A percentile compares a stretch with the other conserved stretches of the same genome.
phyloP scores from a whole-genome alignment of 2,113 vertebrate species.

The Elgaria multicarinata region DNA sequence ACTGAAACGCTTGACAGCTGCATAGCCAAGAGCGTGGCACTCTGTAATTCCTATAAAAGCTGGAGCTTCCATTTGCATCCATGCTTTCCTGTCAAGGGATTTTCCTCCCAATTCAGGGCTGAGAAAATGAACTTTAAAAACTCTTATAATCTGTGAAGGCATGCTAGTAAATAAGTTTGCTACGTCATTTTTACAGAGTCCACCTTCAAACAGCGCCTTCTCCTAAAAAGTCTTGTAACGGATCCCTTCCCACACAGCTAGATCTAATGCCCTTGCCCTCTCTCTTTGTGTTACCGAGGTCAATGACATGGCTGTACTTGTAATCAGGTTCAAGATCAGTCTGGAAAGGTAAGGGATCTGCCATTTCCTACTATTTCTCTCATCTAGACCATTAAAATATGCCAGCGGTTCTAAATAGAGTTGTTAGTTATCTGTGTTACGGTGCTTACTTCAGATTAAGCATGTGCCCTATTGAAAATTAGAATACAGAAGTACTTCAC shows the following conservation, averaged over 20 bases:
- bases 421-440: not conserved
- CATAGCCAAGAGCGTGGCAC: not conserved
- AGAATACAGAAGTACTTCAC: not conserved
- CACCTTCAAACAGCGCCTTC: not conserved
- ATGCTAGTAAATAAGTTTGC: not conserved
- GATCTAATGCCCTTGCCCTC: not conserved
- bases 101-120: slow-evolving; percentile 32
- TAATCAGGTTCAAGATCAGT: not conserved
- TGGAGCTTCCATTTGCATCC: not conserved
- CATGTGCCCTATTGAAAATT: not conserved
- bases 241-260: not conserved
- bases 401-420: not conserved
- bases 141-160: not conserved
- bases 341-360: not conserved
- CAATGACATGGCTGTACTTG: not conserved
- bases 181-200: not conserved
- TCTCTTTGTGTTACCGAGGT: not conserved
- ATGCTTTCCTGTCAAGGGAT: slow-evolving; percentile 2
- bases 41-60: not conserved
- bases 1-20: slow-evolving; percentile 12
- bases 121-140: not conserved
- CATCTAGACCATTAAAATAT: not conserved
- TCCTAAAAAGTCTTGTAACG: not conserved
- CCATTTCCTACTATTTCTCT: not conserved
- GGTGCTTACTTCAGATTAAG: not conserved